Conservation (phyloP, 2,113 vertebrate genomes). For the Takifugu bimaculatus region DNA sequence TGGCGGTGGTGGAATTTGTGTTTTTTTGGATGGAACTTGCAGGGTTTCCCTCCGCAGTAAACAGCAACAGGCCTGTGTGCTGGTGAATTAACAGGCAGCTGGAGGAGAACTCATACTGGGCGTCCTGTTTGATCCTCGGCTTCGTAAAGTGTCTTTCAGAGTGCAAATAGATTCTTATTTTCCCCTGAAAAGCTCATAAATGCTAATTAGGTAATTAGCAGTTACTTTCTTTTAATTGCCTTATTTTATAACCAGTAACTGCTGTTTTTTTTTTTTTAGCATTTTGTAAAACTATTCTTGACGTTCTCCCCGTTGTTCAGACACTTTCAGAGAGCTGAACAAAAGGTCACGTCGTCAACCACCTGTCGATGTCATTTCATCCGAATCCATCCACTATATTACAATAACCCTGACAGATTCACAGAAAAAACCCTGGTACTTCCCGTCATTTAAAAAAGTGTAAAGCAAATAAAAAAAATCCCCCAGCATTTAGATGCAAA, state of each 20-base stretch:
- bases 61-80: constrained; percentile 76
- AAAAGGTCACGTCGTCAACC: too few relatives aligned
- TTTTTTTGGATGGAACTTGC: constrained; percentile 70
- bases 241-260: background rate
- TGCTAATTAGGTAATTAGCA: constrained; percentile 23
- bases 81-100: constrained; percentile 58
- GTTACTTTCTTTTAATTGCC: background rate
- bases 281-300: too few relatives aligned
- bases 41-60: constrained; percentile 85
- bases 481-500: constrained; percentile 30
- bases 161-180: constrained; percentile 19
- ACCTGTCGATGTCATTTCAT: too few relatives aligned
- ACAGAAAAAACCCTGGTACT: constrained; percentile 32
- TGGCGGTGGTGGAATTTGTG: constrained; percentile 73
- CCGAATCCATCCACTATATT: too few relatives aligned
- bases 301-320: too few relatives aligned
- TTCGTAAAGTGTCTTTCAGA: constrained; percentile 6
- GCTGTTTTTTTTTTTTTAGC: too few relatives aligned
- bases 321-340: too few relatives aligned
- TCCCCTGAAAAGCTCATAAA: constrained; percentile 45
- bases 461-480: constrained; percentile 51
- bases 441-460: constrained; percentile 24
- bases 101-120: constrained; percentile 30
- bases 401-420: background rate
- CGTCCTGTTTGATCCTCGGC: constrained; percentile 48